These are phyloP conservation scores for Ivindomyrus marchei DNA, from an alignment of 2,113 vertebrate genomes.

Conservation along the genomic window DNA sequence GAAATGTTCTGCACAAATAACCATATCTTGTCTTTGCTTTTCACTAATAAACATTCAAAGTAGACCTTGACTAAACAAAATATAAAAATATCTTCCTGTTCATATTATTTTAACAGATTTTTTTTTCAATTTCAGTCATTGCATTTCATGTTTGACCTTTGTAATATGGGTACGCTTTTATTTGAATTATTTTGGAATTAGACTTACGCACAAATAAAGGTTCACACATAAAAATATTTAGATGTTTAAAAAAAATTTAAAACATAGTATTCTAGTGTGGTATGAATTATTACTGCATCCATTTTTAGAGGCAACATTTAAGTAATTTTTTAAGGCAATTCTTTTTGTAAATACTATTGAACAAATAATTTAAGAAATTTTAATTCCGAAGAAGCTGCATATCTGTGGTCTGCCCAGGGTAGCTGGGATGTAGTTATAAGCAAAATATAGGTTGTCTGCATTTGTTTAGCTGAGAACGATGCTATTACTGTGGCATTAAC, in stretches of 20 bases:
- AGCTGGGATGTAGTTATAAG: background rate
- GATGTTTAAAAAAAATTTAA: background rate
- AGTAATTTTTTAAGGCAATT: background rate
- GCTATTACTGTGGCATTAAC: constrained; percentile 46
- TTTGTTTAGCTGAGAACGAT: constrained; percentile 41
- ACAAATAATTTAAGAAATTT: background rate
- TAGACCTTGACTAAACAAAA: too few species aligned
- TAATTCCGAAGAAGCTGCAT: background rate
- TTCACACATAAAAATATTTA: background rate
- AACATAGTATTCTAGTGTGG: background rate
- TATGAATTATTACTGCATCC: background rate
- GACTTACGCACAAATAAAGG: background rate
- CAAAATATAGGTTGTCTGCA: constrained; percentile 19
- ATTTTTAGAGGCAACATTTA: background rate
- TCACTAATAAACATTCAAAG: too few species aligned
- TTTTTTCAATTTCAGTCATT: too few species aligned
- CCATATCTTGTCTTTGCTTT: too few species aligned
- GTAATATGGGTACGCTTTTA: too few species aligned
- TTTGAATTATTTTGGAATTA: too few species aligned
- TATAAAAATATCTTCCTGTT: too few species aligned
- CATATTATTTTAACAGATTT: too few species aligned
- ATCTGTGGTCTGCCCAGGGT: background rate
- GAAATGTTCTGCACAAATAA: too few species aligned
- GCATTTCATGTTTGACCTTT: too few species aligned
- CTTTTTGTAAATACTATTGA: background rate